Conservation (phyloP, 2,113 vertebrate species). For the Ptilonorhynchus violaceus region DNA sequence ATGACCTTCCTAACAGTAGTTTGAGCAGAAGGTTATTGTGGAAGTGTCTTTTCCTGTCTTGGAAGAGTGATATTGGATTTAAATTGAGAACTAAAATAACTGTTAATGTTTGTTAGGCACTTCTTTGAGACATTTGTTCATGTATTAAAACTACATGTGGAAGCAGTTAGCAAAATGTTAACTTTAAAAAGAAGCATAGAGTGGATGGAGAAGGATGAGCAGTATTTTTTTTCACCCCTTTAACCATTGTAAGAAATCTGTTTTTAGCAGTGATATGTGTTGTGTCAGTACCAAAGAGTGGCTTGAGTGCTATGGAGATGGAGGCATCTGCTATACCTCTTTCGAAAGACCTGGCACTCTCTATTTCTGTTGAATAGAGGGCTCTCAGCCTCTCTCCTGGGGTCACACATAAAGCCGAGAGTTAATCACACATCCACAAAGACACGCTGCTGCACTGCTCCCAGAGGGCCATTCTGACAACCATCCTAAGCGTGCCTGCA, state of each 20-base stretch:
- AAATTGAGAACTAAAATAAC: background rate
- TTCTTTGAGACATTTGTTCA: background rate
- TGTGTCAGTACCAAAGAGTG: background rate
- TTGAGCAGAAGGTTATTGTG: background rate
- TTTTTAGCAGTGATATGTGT: background rate
- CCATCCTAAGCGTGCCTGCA: background rate
- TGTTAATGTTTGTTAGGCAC: background rate
- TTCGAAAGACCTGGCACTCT: background rate
- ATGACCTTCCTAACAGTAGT: background rate
- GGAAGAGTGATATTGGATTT: background rate
- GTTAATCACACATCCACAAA: background rate
- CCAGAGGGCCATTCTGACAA: background rate
- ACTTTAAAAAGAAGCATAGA: background rate
- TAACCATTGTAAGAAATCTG: background rate
- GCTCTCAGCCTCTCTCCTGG: background rate
- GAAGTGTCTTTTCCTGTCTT: background rate
- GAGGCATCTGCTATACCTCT: background rate
- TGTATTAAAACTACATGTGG: background rate
- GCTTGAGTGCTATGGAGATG: background rate
- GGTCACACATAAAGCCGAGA: background rate
- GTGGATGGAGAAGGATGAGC: background rate
- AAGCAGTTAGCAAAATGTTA: background rate
- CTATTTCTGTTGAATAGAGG: background rate
- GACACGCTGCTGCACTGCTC: background rate
- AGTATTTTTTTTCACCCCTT: background rate